Evolutionary conservation across 2,797 vertebrate genomes (phyloP).

Genomic region (Spinibarbus caldwelli): DNA sequence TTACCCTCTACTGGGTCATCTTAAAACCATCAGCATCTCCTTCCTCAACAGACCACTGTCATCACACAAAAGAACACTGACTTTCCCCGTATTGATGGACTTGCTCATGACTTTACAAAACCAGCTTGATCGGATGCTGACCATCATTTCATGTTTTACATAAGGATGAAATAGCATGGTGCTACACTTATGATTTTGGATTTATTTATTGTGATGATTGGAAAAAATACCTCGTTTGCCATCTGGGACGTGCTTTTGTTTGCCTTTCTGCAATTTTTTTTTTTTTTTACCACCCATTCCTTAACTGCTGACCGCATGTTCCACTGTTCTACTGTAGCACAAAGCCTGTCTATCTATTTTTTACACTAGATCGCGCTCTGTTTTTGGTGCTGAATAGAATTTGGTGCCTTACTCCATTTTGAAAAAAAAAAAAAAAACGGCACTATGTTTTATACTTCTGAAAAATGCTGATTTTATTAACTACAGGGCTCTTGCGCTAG

Average conservation of each 20-base stretch:
- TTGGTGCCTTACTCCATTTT: slow-evolving; percentile 88
- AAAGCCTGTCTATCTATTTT: slow-evolving; percentile 53
- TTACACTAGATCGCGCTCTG: slow-evolving; percentile 59
- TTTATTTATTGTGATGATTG: slow-evolving; percentile 4
- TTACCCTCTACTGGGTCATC: slow-evolving; percentile 32
- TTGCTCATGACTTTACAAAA: not conserved
- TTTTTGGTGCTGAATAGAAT: slow-evolving; percentile 88
- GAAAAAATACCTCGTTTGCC: slow-evolving; percentile 3
- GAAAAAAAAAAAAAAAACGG: slow-evolving; percentile 67
- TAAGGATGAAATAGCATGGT: not conserved
- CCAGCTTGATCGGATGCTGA: slow-evolving; percentile 39
- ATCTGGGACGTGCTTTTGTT: not conserved
- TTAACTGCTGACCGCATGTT: slow-evolving; percentile 37
- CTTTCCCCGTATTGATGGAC: not conserved
- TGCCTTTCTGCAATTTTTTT: no score
- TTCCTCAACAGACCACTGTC: not conserved
- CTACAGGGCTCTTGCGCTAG: slow-evolving; percentile 69
- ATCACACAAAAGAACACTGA: not conserved
- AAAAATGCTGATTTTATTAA: slow-evolving; percentile 41
- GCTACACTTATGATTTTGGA: slow-evolving; percentile 22
- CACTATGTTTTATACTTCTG: slow-evolving; percentile 56
- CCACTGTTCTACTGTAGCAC: slow-evolving; percentile 70
- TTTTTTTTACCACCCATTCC: not conserved
- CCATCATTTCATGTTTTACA: slow-evolving; percentile 26
- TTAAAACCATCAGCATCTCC: not conserved